These are phyloP conservation scores for Anniella stebbinsi DNA, from an alignment of 2,797 vertebrate genomes.

Conservation along the genomic window DNA sequence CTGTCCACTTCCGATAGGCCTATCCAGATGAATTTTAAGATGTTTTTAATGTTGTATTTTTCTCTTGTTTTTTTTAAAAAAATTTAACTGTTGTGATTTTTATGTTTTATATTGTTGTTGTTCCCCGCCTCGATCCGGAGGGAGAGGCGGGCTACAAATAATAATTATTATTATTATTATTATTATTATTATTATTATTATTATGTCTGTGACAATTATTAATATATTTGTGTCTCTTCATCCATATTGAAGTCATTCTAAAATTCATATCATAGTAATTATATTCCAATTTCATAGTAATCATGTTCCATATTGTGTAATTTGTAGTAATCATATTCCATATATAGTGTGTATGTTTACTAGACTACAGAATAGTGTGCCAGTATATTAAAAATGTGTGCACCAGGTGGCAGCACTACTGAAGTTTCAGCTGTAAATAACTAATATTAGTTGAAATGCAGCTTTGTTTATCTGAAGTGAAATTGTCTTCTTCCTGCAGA, in stretches of 20 bases:
- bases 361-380: not conserved
- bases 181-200: too few species aligned
- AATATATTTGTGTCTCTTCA: not conserved
- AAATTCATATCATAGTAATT: too few species aligned
- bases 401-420: constrained; percentile 7
- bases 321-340: not conserved
- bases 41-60: too few species aligned
- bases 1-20: too few species aligned
- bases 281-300: not conserved
- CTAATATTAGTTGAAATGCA: not conserved
- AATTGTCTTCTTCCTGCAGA: not conserved
- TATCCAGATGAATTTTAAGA: too few species aligned
- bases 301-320: not conserved
- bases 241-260: not conserved
- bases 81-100: too few species aligned
- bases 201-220: not conserved
- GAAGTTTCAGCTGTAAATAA: constrained; percentile 6
- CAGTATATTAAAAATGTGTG: not conserved
- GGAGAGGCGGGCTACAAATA: too few species aligned
- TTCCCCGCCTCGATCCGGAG: too few species aligned
- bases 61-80: too few species aligned
- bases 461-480: not conserved
- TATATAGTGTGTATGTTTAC: not conserved
- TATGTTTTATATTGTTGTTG: too few species aligned
- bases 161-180: too few species aligned